Evolutionary conservation across 2,888 invertebrate species (phyloP), one percentile per base, ranked within the genome.

Genomic region (Hypselothyrea guttata): DNA sequence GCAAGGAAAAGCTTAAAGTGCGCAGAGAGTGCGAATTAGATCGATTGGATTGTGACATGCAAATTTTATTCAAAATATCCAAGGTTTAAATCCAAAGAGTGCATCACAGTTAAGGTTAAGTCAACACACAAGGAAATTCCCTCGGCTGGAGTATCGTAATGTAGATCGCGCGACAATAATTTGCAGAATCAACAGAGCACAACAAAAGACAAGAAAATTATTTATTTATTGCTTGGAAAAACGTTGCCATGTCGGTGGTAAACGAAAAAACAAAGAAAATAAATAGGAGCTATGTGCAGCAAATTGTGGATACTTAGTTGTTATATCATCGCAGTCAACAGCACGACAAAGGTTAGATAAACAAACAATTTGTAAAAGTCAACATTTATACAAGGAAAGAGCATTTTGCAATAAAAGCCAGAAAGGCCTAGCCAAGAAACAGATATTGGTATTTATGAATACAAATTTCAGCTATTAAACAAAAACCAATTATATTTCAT

Each of bases 221-320:
- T 53, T 68, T 60, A 63, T 81, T 77, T 77, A 66, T 66, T 48
- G 35, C 52, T 49, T 55, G 66, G 76, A 68, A 79, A 76, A 71
- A 68, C 76, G 73, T 41, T 66, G 42, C 31, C 33, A 33, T 28
- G 8, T 18, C 45, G 52, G 13, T 45, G 31, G 34, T 34, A 51
- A 58, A 66, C n/a, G n/a, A n/a, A n/a, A n/a, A 22, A 5, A 22
- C 3, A 22, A 22, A 22, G 5, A 22, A 22, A 5, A 22, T 2
- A 22, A 22, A 22, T 22, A 22, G 22, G 2, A 22, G 22, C 22
- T 44, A 41, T 37, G 53, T 57, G 60, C 51, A 46, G 44, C 33
- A 51, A 42, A 53, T 49, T 51, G 38, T 35, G 42, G 27, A 35
- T 41, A 35, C 41, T 34, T 37, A 47, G 11, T 31, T 28, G 47